Base-by-base conservation (phyloP, 2,888 invertebrate genomes). In the Atethmia centrago region DNA sequence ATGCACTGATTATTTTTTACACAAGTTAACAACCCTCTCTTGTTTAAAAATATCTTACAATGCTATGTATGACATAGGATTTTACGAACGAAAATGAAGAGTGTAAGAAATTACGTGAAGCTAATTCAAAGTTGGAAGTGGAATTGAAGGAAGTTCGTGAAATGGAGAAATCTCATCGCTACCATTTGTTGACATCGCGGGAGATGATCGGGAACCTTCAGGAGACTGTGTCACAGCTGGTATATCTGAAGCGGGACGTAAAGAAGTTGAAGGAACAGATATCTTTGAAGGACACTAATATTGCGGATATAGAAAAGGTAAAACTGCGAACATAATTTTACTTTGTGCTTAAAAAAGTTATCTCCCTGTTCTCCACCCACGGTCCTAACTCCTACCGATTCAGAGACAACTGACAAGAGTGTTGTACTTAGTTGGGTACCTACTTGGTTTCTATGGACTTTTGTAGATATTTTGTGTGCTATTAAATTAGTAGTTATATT, bases 161-260 rank as follows among this genome's bases (percentile, higher is more conserved):
- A 85, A 87, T 94, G 66, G 95, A 95, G 88, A 95, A 96, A 80
- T 94, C 95, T 0, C 95, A 96, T 85, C 93, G 95, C 14, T 95
- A 93, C 78, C 95, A 95, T 87, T 91, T 96, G 80, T 83, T 93
- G 69, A 91, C 92, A 19, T 94, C 95, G 36, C 91, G 95, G 40
- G 95, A 96, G 90, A 96, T 96, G 94, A 95, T 96, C 53, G 94
- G 89, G 16, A 95, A 94, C 77, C 89, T 96, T 2, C 96, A 96
- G 82, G 95, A 96, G 72, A 96, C 95, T 8, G 93, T 96, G 16
- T 95, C 96, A 0, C 94, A 95, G 58, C 87, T 96, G 28, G 93
- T 95, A 51, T 94, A 95, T 87, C 88, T 96, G 12, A 96, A 95
- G 87, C 91, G 94, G 55, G 95, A 96, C 76, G 83, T 91, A 0